Evolutionary conservation across 2,113 vertebrate species (phyloP).

Genomic region (Rallus limicola): DNA sequence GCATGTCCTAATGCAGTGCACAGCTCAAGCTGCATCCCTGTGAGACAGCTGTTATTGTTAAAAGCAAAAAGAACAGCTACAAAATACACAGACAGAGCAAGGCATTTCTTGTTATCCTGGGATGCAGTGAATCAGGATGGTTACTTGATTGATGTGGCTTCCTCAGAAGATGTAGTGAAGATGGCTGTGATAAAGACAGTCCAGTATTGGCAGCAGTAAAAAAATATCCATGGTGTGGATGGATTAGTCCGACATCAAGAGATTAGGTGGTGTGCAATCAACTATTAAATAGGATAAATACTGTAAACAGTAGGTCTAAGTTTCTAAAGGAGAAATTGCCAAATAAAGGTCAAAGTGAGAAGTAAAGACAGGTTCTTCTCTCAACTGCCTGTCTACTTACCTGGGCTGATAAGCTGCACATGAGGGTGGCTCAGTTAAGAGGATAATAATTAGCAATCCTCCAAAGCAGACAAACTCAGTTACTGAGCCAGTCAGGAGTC

Average conservation of each 20-base stretch:
- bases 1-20: background rate
- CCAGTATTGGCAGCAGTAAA: background rate
- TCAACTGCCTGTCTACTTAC: background rate
- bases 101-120: background rate
- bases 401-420: constrained; percentile 18
- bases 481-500: background rate
- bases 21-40: background rate
- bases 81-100: background rate
- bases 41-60: background rate
- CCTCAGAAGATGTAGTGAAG: background rate
- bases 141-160: background rate
- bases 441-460: constrained; percentile 42
- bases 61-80: background rate
- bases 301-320: background rate
- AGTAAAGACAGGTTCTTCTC: background rate
- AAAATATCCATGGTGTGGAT: background rate
- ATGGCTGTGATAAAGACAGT: background rate
- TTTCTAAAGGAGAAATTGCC: background rate
- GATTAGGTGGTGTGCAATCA: background rate
- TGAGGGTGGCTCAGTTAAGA: constrained; percentile 22
- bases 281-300: constrained; percentile 2
- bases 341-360: constrained; percentile 20
- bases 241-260: background rate
- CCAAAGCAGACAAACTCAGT: background rate
- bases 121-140: background rate